Evolutionary conservation across 2,888 invertebrate species (phyloP), one percentile per base, ranked within the genome.

Genomic region (Oxyscelio sp.): DNA sequence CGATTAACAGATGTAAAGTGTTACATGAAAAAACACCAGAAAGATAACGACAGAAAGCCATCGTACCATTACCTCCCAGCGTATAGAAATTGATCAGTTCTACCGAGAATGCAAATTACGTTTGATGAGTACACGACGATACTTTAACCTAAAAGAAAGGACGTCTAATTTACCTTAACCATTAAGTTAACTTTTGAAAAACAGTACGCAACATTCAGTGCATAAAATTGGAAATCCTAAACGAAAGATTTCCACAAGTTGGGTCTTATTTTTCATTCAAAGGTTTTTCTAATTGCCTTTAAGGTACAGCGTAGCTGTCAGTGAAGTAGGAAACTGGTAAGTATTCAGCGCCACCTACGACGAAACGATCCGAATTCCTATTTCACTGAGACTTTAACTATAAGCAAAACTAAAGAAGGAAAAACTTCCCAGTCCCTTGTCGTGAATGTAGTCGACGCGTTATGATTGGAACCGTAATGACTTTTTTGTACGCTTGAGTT

Each of bases 281-380:
- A 48, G 4, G 48, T 48, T 19, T 48, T 48, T 48, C 21, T 48
- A 48, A 48, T 21, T 68, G 27, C 54, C 31, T 54, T 31, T 70
- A 56, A 43, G 56, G 43, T 45, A 43, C 52, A 40, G 68, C 21
- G 52, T 13, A 56, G 40, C 34, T 17, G 13, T 68, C 40, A 27
- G 73, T 73, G 48, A 73, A 61, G 52, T 73, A 61, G 52, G 73
- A 73, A 61, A 6, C 17, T 59, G 71, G 50, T 71, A 71, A 71
- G 59, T 71, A 71, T 9, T 22, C 54, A 24, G 48, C 34, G 40
- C 24, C 40, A 52, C 40, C 48, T n/a, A 48, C 34, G 21, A 48
- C n/a, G 21, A 70, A 43, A n/a, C 54, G 9, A 56, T 13, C 58
- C 48, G 27, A 21, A 24, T 59, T 71, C 71, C 59, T 71, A 59